Base-by-base conservation (phyloP, 2,888 invertebrate genomes). In the Cheilosia pagana region DNA sequence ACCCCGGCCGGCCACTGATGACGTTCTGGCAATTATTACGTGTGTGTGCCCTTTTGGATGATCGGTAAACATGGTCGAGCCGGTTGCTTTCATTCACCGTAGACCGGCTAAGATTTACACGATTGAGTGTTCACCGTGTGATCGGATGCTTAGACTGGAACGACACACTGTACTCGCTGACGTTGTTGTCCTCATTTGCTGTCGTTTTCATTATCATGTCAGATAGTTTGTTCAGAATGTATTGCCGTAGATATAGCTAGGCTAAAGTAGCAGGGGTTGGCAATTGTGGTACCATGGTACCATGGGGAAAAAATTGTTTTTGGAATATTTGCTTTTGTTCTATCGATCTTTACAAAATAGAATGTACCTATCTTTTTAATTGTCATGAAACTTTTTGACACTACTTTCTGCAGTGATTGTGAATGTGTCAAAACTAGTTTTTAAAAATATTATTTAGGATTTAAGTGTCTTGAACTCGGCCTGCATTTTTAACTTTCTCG, bases 11-110 rank as follows among this genome's bases (percentile, higher is more conserved):
- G 14, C 25, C 68, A 68, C 59, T 67, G 76, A 68, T 68, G 77
- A 62, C 35, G 68, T 77, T 70, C 45, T 21, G 68, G 72, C 67
- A 68, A 74, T 68, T 74, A 77, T 78, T 71, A 60, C 21, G 57
- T 78, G 82, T 67, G 50, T 57, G 45, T 74, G 62, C 57, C 67
- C 68, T 59, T 74, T 60, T 55, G 53, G 53, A 74, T 63, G 77
- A 68, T 74, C 77, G 72, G 67, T 72, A 62, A 53, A 71, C 71
- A 57, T 75, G 63, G 53, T 10, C 52, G 39, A 19, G 7, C n/a
- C 19, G 59, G 52, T 41, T 7, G 25, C 31, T 21, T 71, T 39
- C 25, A 59, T 39, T 16, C 43, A 23, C 12, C 10, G 50, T 10
- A 28, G 31, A 21, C 21, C 21, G 43, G n/a, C 28, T 71, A 25